Base-by-base conservation (phyloP, 2,888 invertebrate species). In the Orthosia cruda region DNA sequence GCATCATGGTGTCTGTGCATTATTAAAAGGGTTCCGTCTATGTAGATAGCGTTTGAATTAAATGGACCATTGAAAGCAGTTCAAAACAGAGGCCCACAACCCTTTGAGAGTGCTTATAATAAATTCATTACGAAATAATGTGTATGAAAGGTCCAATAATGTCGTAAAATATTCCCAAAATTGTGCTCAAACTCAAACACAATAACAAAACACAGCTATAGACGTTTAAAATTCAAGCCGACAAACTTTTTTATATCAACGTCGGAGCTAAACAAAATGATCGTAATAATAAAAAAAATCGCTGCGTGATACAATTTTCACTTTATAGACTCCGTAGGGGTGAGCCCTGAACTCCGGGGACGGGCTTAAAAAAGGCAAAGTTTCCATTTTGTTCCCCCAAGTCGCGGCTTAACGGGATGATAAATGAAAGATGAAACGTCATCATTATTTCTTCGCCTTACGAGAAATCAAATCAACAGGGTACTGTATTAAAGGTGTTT, bases 381-480 rank as follows among this genome's bases (percentile, higher is more conserved):
- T 87, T 88, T 87, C 87, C 85, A 88, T 87, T 87, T 85, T 85
- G 71, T 70, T 88, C 77, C 85, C 81, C 87, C 85, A 77, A 80
- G 63, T 58, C 77, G 74, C 77, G 83, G 87, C 85, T 87, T 85
- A 88, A 82, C 75, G 83, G 72, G 67, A 80, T 78, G 81, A 83
- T 87, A 87, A 82, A 87, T 82, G 77, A 77, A 72, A 81, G 73
- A 57, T 71, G 69, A 77, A 76, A 80, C 75, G 81, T 87, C 81
- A 80, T 87, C 82, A 80, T 69, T 87, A 71, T 73, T 74, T 65
- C 45, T 47, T 32, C 66, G 78, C 73, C 80, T 86, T 82, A 74
- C 63, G 49, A 76, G 63, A 59, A 77, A 85, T 83, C 77, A 76
- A 80, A 83, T 86, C 71, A 79, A 66, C 40, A 54, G 40, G 54